Conservation (phyloP, 2,888 invertebrate genomes). For the Cremastinae sp. region DNA sequence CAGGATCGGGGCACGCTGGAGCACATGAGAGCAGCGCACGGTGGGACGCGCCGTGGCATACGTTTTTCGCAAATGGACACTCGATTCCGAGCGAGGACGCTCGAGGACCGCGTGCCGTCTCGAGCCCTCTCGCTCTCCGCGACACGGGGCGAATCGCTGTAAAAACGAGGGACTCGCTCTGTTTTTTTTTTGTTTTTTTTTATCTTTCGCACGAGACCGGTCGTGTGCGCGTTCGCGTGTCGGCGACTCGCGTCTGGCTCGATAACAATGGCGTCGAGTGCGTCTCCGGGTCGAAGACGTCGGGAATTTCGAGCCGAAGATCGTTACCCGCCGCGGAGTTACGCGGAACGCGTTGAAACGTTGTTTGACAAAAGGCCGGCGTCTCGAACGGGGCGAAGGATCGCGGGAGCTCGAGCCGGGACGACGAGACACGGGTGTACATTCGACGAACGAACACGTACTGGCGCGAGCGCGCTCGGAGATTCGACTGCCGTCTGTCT, state of each 20-base stretch:
- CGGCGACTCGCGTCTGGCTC: constrained; percentile 48
- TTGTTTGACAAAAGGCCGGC: constrained; percentile 59
- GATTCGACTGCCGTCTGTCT: constrained; percentile 19
- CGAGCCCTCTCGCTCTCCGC: too few relatives aligned
- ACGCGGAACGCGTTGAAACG: constrained; percentile 10
- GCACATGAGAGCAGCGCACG: constrained; percentile 3
- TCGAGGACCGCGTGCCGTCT: too few relatives aligned
- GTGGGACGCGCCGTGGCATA: not conserved
- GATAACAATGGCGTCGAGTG: constrained; percentile 67
- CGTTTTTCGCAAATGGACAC: too few relatives aligned
- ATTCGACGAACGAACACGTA: constrained; percentile 62
- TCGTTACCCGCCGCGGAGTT: not conserved
- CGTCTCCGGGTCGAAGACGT: not conserved
- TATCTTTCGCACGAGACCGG: constrained; percentile 4
- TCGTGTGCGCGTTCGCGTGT: not conserved
- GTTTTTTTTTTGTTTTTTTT: constrained; percentile 38
- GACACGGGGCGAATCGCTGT: too few relatives aligned
- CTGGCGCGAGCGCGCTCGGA: constrained; percentile 36
- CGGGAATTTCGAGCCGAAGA: not conserved
- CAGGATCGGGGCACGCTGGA: constrained; percentile 2
- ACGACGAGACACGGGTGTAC: constrained; percentile 60
- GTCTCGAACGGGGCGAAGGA: constrained; percentile 48
- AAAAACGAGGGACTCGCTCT: too few relatives aligned
- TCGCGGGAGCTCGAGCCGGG: constrained; percentile 46
- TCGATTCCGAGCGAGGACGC: too few relatives aligned